These are phyloP conservation scores for Nycticorax nycticorax DNA, from an alignment of 2,113 vertebrate genomes.

Conservation along the genomic window DNA sequence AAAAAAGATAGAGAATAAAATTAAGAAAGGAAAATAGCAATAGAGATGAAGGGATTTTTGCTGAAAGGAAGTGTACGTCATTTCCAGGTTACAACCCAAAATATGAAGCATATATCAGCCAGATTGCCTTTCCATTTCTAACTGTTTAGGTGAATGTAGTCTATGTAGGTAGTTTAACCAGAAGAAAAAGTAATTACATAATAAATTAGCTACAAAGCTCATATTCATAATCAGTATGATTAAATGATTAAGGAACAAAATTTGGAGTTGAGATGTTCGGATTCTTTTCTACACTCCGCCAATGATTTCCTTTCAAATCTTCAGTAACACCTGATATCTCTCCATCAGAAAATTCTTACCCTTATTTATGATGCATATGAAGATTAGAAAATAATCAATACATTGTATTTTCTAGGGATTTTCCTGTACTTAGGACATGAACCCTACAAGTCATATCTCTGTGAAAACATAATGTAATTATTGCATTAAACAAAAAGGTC, in stretches of 20 bases:
- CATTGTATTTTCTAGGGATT: not conserved
- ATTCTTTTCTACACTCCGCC: not conserved
- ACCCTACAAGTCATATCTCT: not conserved
- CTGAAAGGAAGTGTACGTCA: not conserved
- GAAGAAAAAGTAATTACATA: not conserved
- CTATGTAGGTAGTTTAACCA: not conserved
- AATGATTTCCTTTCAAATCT: not conserved
- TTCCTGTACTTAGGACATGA: not conserved
- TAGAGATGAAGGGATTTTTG: not conserved
- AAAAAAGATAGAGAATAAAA: not conserved
- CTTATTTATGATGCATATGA: not conserved
- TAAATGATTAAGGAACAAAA: not conserved
- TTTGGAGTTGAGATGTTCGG: not conserved
- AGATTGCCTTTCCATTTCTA: not conserved
- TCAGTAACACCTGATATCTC: not conserved
- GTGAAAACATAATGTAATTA: constrained; percentile 8
- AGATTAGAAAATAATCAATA: not conserved
- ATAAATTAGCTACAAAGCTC: not conserved
- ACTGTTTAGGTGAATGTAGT: not conserved
- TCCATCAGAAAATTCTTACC: not conserved
- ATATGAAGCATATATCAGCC: not conserved
- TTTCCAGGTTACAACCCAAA: not conserved
- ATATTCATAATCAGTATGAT: not conserved
- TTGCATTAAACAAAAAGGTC: constrained; percentile 25
- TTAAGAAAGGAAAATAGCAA: not conserved